Percentiles rank a stretch among this genome's conserved stretches.
Conservation (phyloP, 2,797 vertebrate genomes). For the Tokudaia muenninki region DNA sequence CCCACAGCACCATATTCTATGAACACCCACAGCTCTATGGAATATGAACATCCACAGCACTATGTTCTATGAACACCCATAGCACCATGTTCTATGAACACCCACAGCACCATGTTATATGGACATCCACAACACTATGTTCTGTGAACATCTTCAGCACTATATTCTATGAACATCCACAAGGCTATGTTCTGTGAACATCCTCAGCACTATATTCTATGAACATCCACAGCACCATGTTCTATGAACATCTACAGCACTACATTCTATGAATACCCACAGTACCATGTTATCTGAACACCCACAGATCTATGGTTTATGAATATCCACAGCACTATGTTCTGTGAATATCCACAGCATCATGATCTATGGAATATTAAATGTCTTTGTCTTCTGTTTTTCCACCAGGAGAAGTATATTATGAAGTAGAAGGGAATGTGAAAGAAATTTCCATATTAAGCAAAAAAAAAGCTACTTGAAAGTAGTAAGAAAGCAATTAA, state of each 20-base stretch:
- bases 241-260: too few relatives aligned
- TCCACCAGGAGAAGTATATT: conserved; percentile 2
- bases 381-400: conserved; percentile 49
- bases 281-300: not conserved
- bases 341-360: too few relatives aligned
- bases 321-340: not conserved
- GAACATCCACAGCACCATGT: too few relatives aligned
- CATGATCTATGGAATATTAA: not conserved
- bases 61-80: too few relatives aligned
- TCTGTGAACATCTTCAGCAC: too few relatives aligned
- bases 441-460: conserved; percentile 20
- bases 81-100: too few relatives aligned
- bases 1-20: too few relatives aligned
- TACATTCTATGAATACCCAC: not conserved
- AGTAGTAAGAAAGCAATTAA: conserved; percentile 60
- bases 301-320: too few relatives aligned
- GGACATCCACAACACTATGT: too few relatives aligned
- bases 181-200: not conserved
- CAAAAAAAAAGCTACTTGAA: not conserved
- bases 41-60: too few relatives aligned
- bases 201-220: not conserved
- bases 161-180: conserved; percentile 3
- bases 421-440: conserved; percentile 46
- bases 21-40: too few relatives aligned
- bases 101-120: too few relatives aligned